These are phyloP conservation scores for Oryzias javanicus DNA, from an alignment of 2,113 vertebrate species.

Conservation along the genomic window DNA sequence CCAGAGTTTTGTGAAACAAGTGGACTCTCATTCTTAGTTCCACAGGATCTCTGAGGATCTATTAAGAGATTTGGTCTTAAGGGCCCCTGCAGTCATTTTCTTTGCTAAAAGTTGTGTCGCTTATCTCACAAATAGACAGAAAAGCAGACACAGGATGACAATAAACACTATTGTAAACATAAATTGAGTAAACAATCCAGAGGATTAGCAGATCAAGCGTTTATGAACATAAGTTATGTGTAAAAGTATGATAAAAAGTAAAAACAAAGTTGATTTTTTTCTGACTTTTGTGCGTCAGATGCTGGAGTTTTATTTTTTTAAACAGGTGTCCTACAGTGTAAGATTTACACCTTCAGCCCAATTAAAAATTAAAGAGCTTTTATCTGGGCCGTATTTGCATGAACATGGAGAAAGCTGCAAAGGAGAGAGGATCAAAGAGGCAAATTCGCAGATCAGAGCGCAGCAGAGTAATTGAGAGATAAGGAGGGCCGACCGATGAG, in stretches of 20 bases:
- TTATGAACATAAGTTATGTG: too few relatives aligned
- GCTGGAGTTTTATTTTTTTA: constrained; percentile 2
- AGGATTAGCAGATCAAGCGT: too few relatives aligned
- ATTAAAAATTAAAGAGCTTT: constrained; percentile 24
- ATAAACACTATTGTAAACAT: too few relatives aligned
- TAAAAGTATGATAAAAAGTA: too few relatives aligned
- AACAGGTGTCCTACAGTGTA: constrained; percentile 15
- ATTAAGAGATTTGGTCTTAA: constrained; percentile 10
- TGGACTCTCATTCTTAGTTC: too few relatives aligned
- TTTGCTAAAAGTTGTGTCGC: neutral
- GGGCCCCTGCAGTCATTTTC: constrained; percentile 9
- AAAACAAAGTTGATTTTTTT: too few relatives aligned
- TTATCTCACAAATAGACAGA: too few relatives aligned
- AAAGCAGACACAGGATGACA: too few relatives aligned
- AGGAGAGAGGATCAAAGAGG: constrained; percentile 34
- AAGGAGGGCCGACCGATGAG: constrained; percentile 50
- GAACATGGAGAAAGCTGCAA: constrained; percentile 5
- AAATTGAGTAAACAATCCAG: too few relatives aligned
- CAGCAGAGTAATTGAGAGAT: constrained; percentile 47
- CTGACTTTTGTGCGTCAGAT: too few relatives aligned
- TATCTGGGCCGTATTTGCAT: constrained; percentile 16
- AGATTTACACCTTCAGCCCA: constrained; percentile 10
- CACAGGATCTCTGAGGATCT: neutral
- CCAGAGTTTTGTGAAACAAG: too few relatives aligned
- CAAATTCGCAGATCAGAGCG: constrained; percentile 44